phyloP scores from a whole-genome alignment of 2,888 invertebrate species.

The Callyntrura sp. region DNA sequence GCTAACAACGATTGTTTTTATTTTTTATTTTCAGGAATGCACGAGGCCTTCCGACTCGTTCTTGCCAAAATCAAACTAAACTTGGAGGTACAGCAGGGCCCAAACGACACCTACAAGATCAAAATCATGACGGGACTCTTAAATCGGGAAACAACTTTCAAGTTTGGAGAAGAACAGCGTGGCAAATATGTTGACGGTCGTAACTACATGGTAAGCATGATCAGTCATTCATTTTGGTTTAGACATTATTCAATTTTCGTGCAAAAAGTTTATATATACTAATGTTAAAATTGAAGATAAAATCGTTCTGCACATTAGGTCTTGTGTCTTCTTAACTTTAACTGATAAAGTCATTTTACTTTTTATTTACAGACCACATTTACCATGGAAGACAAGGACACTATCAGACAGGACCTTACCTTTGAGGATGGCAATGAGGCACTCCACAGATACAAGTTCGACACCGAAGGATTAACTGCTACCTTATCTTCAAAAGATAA shows the following conservation, averaged over 20 bases:
- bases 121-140: not conserved
- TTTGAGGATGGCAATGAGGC: not conserved
- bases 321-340: not conserved
- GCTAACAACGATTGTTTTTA: not conserved
- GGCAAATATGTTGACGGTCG: constrained; percentile 1
- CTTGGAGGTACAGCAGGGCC: not conserved
- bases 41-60: not conserved
- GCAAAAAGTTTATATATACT: too few species aligned
- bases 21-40: not conserved
- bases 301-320: not conserved
- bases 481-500: not conserved
- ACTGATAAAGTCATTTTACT: not conserved
- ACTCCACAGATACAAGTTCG: not conserved
- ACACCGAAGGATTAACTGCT: not conserved
- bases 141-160: not conserved
- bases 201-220: constrained; percentile 1
- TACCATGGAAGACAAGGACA: not conserved
- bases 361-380: not conserved
- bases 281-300: too few species aligned
- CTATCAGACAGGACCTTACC: not conserved
- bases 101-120: not conserved
- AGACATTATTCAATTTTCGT: too few species aligned
- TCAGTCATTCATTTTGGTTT: not conserved
- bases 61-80: not conserved
- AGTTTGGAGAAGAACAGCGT: not conserved